phyloP scores from a whole-genome alignment of 2,888 invertebrate species.

The Acanthacorydalis orientalis region DNA sequence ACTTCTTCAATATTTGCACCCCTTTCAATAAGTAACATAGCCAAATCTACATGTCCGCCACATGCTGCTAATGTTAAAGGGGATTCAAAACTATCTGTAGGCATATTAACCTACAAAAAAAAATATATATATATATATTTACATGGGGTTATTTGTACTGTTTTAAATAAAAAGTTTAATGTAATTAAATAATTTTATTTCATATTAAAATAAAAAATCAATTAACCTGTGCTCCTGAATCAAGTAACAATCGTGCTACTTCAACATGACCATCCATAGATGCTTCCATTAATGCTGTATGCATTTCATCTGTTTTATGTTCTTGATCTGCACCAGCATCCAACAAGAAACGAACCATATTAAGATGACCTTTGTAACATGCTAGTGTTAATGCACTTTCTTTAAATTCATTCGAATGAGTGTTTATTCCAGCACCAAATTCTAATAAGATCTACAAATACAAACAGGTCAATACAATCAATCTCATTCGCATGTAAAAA shows the following conservation, averaged over 20 bases:
- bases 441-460: constrained; percentile 54
- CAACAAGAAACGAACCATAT: constrained; percentile 91
- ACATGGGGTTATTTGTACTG: not conserved
- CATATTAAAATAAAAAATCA: constrained; percentile 14
- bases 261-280: constrained; percentile 99
- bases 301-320: constrained; percentile 99
- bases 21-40: constrained; percentile 84
- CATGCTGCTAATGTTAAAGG: constrained; percentile 96
- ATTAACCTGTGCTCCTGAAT: constrained; percentile 78
- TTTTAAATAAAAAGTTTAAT: not conserved
- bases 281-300: constrained; percentile 98
- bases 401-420: constrained; percentile 97
- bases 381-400: constrained; percentile 85
- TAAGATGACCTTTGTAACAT: constrained; percentile 85
- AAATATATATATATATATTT: constrained; percentile 25
- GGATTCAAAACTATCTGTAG: constrained; percentile 97
- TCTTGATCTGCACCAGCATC: constrained; percentile 94
- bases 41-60: constrained; percentile 95
- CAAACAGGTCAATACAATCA: not conserved
- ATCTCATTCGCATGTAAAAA: not conserved
- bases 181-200: too few species aligned
- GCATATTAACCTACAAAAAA: constrained; percentile 70
- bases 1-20: constrained; percentile 99
- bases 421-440: constrained; percentile 94
- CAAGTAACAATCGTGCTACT: constrained; percentile 82